These are phyloP conservation scores for Oppia nitens DNA, from an alignment of 1,140 invertebrate genomes.

Conservation along the genomic window DNA sequence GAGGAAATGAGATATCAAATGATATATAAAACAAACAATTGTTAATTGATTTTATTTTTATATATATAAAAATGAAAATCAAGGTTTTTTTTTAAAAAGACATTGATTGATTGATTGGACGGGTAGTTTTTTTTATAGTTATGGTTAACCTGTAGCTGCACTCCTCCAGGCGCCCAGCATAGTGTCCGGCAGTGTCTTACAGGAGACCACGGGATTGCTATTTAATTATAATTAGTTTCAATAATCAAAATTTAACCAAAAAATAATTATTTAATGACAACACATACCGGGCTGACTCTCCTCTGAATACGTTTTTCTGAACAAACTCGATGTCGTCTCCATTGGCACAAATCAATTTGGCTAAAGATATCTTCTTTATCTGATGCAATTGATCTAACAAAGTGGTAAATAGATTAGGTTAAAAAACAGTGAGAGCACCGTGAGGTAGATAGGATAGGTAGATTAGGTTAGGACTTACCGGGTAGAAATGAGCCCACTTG, in stretches of 20 bases:
- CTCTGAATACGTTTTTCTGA: slow-evolving; percentile 28
- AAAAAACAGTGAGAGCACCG: background rate
- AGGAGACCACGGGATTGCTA: slow-evolving; percentile 36
- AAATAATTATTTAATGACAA: slow-evolving; percentile 1
- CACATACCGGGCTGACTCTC: slow-evolving; percentile 15
- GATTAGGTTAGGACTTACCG: slow-evolving; percentile 20
- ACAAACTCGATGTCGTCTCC: slow-evolving; percentile 28
- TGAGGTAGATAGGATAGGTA: background rate
- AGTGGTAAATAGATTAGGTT: background rate
- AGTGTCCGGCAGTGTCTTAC: slow-evolving; percentile 29
- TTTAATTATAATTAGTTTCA: slow-evolving; percentile 3
- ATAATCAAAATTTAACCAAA: background rate
- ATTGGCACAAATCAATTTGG: slow-evolving; percentile 31
- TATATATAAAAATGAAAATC: too few relatives aligned
- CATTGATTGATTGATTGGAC: background rate
- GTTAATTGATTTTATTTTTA: background rate
- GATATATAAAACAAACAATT: background rate
- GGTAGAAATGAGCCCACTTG: slow-evolving; percentile 34
- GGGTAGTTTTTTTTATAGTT: background rate
- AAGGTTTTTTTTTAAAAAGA: background rate
- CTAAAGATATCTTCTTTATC: slow-evolving; percentile 28
- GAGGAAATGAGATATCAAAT: too few relatives aligned
- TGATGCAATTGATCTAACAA: slow-evolving; percentile 27
- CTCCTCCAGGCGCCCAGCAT: slow-evolving; percentile 35
- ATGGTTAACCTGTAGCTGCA: slow-evolving; percentile 1